A percentile compares a stretch with the other conserved stretches of the same genome.
Evolutionary conservation across 2,797 vertebrate genomes (phyloP).

Genomic region (Aplochiton taeniatus): DNA sequence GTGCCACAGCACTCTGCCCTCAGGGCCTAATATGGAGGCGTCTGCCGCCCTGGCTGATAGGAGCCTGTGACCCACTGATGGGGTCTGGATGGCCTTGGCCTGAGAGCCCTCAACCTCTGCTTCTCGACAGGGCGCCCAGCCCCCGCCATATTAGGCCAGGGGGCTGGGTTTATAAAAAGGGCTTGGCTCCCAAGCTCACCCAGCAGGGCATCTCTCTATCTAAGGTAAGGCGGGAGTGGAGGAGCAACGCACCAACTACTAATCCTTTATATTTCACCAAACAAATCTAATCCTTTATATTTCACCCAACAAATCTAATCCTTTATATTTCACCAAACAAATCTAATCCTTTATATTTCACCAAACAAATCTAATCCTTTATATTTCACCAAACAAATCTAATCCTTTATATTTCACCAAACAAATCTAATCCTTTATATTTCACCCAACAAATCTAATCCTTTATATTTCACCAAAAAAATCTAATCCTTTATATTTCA

Average conservation of each 20-base stretch:
- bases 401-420: too few species aligned
- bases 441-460: too few species aligned
- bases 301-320: too few species aligned
- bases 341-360: too few species aligned
- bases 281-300: neutral
- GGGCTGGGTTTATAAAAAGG: slow-evolving; percentile 74
- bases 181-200: slow-evolving; percentile 45
- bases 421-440: too few species aligned
- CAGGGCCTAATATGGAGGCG: slow-evolving; percentile 65
- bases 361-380: too few species aligned
- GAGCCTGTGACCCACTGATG: slow-evolving; percentile 57
- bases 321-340: too few species aligned
- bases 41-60: slow-evolving; percentile 60
- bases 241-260: neutral
- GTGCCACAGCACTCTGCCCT: slow-evolving; percentile 33
- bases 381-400: too few species aligned
- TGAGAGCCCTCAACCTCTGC: slow-evolving; percentile 36
- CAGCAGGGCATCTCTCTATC: slow-evolving; percentile 68
- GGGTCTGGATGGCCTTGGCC: slow-evolving; percentile 62
- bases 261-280: neutral
- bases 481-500: too few species aligned
- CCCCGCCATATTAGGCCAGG: slow-evolving; percentile 31
- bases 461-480: too few species aligned
- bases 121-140: too few species aligned
- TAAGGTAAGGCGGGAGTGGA: slow-evolving; percentile 63